Conservation (phyloP, 1,140 invertebrate species). For the Panonychus citri region DNA sequence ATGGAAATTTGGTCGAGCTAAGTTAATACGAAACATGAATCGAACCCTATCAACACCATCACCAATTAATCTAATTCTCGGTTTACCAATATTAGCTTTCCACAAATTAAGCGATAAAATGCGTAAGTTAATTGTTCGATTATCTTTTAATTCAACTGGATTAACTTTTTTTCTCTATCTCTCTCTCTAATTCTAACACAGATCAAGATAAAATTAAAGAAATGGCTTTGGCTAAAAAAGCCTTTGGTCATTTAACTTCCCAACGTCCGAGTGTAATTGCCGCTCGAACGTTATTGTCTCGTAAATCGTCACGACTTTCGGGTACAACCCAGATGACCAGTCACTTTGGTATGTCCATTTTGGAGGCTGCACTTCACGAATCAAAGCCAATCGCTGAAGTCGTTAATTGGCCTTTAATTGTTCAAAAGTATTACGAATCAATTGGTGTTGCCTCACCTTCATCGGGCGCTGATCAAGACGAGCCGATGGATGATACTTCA, state of each 20-base stretch:
- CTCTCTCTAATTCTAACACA: neutral
- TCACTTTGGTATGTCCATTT: constrained; percentile 2
- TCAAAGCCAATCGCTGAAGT: constrained; percentile 15
- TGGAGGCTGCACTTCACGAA: constrained; percentile 6
- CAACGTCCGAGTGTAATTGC: constrained; percentile 7
- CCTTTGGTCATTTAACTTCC: constrained; percentile 1
- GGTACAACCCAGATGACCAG: neutral
- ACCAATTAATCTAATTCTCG: constrained; percentile 82
- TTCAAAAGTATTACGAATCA: constrained; percentile 17
- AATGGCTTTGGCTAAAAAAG: neutral
- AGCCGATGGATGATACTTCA: neutral
- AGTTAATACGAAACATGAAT: constrained; percentile 95
- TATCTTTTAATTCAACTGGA: too few species aligned
- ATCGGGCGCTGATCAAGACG: neutral
- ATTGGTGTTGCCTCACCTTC: constrained; percentile 7
- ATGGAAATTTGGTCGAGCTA: constrained; percentile 98
- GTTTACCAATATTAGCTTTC: constrained; percentile 4
- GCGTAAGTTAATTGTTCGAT: neutral
- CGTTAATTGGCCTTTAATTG: constrained; percentile 17
- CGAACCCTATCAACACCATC: constrained; percentile 88
- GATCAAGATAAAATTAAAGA: neutral
- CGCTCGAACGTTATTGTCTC: constrained; percentile 4
- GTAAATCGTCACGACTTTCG: neutral
- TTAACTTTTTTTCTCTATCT: too few species aligned
- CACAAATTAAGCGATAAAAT: neutral